Conservation (phyloP, 1,140 invertebrate genomes). For the Lordiphosa mommai region DNA sequence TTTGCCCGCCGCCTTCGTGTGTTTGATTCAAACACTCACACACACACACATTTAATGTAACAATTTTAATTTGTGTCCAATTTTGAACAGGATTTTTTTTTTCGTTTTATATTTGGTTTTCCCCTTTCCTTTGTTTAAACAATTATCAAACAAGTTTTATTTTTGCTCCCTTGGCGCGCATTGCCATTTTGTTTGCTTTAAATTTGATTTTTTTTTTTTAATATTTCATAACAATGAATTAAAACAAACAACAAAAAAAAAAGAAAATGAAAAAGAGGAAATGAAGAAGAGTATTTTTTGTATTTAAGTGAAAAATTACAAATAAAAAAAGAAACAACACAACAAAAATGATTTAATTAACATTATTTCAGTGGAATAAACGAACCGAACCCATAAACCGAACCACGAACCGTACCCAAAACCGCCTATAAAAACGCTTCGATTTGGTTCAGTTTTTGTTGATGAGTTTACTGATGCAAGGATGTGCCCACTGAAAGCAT, state of each 20-base stretch:
- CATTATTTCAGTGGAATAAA: too few relatives aligned
- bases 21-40: too few relatives aligned
- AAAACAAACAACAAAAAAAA: constrained; percentile 15
- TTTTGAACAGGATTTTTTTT: constrained; percentile 36
- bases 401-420: too few relatives aligned
- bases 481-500: too few relatives aligned
- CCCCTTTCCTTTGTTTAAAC: constrained; percentile 1
- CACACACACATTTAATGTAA: too few relatives aligned
- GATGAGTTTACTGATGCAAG: too few relatives aligned
- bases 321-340: constrained; percentile 52
- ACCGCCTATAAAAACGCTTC: too few relatives aligned
- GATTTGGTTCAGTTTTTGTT: too few relatives aligned
- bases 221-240: constrained; percentile 60
- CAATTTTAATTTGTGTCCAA: constrained; percentile 39
- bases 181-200: constrained; percentile 74
- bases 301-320: constrained; percentile 72
- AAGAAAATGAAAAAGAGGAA: constrained; percentile 42
- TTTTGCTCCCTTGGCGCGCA: constrained; percentile 52
- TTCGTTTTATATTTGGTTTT: constrained; percentile 13
- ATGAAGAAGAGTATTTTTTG: constrained; percentile 72
- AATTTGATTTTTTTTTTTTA: constrained; percentile 60
- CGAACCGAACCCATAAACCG: too few relatives aligned
- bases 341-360: too few relatives aligned
- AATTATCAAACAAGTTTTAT: constrained; percentile 22
- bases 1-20: too few relatives aligned